Evolutionary conservation across 2,888 invertebrate species (phyloP), one percentile per base, ranked within the genome.

Genomic region (Odontomyia ornata): DNA sequence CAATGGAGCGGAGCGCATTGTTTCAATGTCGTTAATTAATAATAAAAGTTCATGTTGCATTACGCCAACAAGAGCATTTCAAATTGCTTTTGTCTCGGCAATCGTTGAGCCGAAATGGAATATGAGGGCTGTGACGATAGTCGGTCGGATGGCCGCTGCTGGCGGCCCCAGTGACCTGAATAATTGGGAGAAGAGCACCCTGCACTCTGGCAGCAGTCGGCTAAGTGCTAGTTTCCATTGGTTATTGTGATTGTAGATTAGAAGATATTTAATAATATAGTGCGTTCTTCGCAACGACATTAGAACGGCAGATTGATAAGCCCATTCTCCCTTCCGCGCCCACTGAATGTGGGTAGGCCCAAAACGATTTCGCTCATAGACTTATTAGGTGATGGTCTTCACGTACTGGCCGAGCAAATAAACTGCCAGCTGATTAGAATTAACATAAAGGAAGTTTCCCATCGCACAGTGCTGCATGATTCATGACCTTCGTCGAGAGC

Each of bases 131-230:
- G 4, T 25, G 25, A 25, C 11, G 25, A 21, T 21, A 21, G 36
- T 36, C 5, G 18, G 25, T 25, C 21, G 57, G 23, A 9, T 13
- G 57, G 18, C 23, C 36, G n/a, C n/a, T n/a, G n/a, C n/a, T n/a
- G 1, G 25, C 21, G 57, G 57, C 57, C 57, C 57, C 57, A 21
- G 18, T 60, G 57, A 60, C 57, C 57, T 25, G n/a, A 60, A 60
- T 60, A n/a, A 25, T 60, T 36, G 57, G 18, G 25, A 52, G 52
- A 52, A 4, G 15, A 13, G 52, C 52, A 52, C 52, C 52, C 52
- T 18, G 52, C 13, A 2, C 5, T 52, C 7, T n/a, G 43, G 43
- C 43, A 43, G 15, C 52, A 52, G 52, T 18, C 15, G n/a, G 3
- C n/a, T 18, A 52, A 9, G 52, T 15, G 52, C 4, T 15, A 18